Evolutionary conservation across 2,888 invertebrate genomes (phyloP), one percentile per base, ranked within the genome.

Genomic region (Calliopum simillimum): DNA sequence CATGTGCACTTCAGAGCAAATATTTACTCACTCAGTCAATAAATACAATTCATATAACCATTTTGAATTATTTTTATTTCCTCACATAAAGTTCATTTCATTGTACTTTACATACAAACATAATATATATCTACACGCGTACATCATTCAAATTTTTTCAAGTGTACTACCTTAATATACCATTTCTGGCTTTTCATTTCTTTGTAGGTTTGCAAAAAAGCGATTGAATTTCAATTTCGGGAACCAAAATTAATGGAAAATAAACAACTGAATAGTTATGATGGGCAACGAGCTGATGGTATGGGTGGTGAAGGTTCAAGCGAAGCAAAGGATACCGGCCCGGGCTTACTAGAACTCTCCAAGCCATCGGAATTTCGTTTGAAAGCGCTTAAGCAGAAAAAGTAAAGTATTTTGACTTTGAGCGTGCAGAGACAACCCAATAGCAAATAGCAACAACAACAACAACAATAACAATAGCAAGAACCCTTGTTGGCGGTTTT

Each of bases 321-420:
- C 55, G 78, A 78, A 59, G 74, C 77, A 64, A 84, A 80, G 73
- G 80, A 81, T 69, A 79, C 79, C 51, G 79, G 76, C 2, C 81
- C 80, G 59, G 84, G 85, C 64, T 77, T 86, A 70, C 78, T 86
- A 73, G 86, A 86, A 75, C 81, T 84, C 71, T 82, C 86, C 65
- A 83, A 80, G 73, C 86, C 86, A 74, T 86, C 86, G 71, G 86
- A 86, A 79, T 84, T 85, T 78, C 83, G 86, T 75, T 80, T 84
- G 76, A 84, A 81, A 78, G 85, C 86, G 72, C 82, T 83, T 74
- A 84, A 84, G 78, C 83, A 84, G 72, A 82, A 85, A 82, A 83
- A 81, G 83, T 83, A 76, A 77, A 59, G 68, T 62, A 68, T 68
- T 68, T 33, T 51, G 44, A 53, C 62, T 51, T 53, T 62, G 68